phyloP scores from a whole-genome alignment of 1,140 invertebrate genomes.

The Trichonephila inaurata region DNA sequence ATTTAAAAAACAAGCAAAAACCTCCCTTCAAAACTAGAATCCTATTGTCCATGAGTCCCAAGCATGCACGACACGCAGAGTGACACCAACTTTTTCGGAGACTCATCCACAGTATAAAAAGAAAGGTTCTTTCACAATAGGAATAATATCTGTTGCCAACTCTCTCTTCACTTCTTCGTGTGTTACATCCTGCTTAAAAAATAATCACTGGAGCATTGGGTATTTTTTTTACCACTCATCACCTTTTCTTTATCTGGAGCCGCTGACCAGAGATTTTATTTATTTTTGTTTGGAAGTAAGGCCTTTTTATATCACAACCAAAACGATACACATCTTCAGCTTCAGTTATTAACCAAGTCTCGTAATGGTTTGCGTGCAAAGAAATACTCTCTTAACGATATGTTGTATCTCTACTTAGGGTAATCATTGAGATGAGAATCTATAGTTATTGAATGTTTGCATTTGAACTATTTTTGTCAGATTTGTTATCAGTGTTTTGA shows the following conservation, averaged over 20 bases:
- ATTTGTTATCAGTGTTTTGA: too few relatives aligned
- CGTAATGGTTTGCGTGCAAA: neutral
- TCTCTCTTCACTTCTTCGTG: neutral
- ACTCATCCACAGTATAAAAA: conserved; percentile 1
- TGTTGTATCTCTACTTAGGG: neutral
- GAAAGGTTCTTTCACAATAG: conserved; percentile 43
- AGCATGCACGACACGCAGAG: conserved; percentile 62
- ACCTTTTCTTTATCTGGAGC: neutral
- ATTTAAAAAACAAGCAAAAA: neutral
- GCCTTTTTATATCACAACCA: neutral
- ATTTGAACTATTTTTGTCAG: too few relatives aligned
- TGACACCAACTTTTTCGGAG: conserved; percentile 49
- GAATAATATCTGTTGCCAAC: conserved; percentile 25
- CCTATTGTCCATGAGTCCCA: conserved; percentile 48
- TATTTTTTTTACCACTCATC: conserved; percentile 9
- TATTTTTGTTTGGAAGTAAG: neutral
- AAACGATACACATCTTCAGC: neutral
- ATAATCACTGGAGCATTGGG: neutral
- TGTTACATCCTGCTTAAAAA: conserved; percentile 66
- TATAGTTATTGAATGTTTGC: too few relatives aligned
- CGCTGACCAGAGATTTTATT: conserved; percentile 10
- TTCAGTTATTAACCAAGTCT: neutral
- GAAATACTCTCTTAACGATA: neutral
- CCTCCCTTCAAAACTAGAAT: conserved; percentile 26
- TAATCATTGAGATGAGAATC: neutral